These are phyloP conservation scores for Pangasianodon hypophthalmus DNA, from an alignment of 2,113 vertebrate species.

Conservation along the genomic window DNA sequence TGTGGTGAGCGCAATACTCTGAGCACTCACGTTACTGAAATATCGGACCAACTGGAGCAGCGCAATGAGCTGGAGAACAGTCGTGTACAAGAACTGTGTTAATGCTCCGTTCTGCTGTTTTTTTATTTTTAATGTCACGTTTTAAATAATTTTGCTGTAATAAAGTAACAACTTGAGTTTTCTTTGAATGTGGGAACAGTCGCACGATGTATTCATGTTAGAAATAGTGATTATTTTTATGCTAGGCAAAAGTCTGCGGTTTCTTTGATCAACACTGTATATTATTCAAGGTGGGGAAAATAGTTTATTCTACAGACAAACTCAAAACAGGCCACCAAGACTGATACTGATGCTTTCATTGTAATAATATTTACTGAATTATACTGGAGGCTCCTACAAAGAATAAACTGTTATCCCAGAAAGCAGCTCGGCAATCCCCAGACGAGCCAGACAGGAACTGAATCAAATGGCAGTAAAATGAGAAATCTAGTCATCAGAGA, in stretches of 20 bases:
- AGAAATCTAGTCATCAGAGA: slow-evolving; percentile 43
- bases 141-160: background rate
- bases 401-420: slow-evolving; percentile 24
- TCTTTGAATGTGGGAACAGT: background rate
- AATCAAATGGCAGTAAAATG: slow-evolving; percentile 10
- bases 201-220: background rate
- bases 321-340: background rate
- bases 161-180: background rate
- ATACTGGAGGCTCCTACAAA: slow-evolving; percentile 4
- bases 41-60: slow-evolving; percentile 29
- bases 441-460: background rate
- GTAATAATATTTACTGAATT: slow-evolving; percentile 19
- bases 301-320: background rate
- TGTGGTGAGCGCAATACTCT: slow-evolving; percentile 10
- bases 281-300: background rate
- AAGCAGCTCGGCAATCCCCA: slow-evolving; percentile 30
- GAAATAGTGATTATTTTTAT: background rate
- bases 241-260: background rate
- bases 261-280: background rate
- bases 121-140: background rate
- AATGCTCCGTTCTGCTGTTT: slow-evolving; percentile 37
- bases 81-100: background rate
- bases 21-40: slow-evolving; percentile 27
- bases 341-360: background rate
- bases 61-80: background rate